Conservation (phyloP, 2,797 vertebrate genomes). For the Eleutherodactylus coqui region DNA sequence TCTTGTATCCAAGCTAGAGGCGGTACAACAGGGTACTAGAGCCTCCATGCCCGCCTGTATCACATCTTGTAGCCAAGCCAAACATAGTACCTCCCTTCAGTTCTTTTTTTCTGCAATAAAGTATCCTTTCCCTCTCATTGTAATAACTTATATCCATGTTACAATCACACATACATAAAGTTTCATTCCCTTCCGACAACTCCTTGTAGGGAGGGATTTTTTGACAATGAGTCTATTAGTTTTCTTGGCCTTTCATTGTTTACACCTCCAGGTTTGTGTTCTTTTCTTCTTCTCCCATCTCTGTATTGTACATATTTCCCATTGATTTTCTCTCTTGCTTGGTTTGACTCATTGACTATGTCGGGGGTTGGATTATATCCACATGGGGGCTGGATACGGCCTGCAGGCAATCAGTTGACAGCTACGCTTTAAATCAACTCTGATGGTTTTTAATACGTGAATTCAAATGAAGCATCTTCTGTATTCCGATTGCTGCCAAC, state of each 20-base stretch:
- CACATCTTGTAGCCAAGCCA: too few relatives aligned
- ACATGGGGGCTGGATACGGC: constrained; percentile 57
- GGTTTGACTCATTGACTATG: constrained; percentile 57
- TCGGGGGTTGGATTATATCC: constrained; percentile 60
- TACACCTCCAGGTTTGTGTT: constrained; percentile 8
- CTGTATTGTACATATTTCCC: constrained; percentile 50
- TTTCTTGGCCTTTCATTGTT: constrained; percentile 8
- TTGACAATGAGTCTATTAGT: too few relatives aligned
- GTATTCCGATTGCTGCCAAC: constrained; percentile 24
- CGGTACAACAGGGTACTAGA: too few relatives aligned
- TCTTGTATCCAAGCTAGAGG: too few relatives aligned
- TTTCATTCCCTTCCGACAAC: too few relatives aligned
- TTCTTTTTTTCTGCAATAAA: too few relatives aligned
- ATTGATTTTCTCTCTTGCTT: constrained; percentile 60
- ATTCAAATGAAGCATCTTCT: constrained; percentile 49
- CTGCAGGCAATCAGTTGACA: constrained; percentile 58
- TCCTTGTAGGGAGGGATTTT: too few relatives aligned
- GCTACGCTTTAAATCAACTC: constrained; percentile 58
- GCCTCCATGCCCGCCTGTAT: too few relatives aligned
- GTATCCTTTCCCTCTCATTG: too few relatives aligned
- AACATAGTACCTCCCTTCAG: too few relatives aligned
- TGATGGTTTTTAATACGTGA: constrained; percentile 61
- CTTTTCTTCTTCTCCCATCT: constrained; percentile 25
- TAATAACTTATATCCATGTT: too few relatives aligned
- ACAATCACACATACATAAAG: too few relatives aligned